Percentiles rank a stretch among this genome's conserved stretches.
Evolutionary conservation across 2,888 invertebrate species (phyloP).

Genomic region (Orthosia gothica): DNA sequence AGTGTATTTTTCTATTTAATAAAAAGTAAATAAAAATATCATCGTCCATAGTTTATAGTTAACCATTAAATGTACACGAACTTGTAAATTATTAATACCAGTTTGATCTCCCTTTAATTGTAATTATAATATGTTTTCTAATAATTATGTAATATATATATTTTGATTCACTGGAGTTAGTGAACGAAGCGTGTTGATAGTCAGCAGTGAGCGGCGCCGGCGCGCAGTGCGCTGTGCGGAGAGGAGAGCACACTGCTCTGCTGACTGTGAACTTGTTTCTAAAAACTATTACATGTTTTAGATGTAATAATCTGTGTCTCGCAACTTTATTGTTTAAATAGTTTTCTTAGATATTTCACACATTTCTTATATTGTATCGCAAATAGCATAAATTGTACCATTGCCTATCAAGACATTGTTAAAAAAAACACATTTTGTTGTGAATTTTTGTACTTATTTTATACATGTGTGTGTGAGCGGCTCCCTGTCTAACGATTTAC

Average conservation of each 20-base stretch:
- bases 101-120: slow-evolving; percentile 58
- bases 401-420: slow-evolving; percentile 18
- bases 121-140: slow-evolving; percentile 36
- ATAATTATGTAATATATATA: slow-evolving; percentile 7
- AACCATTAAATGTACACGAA: slow-evolving; percentile 49
- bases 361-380: slow-evolving; percentile 35
- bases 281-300: slow-evolving; percentile 9
- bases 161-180: slow-evolving; percentile 1
- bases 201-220: slow-evolving; percentile 1
- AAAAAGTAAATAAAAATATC: slow-evolving; percentile 59
- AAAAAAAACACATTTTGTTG: slow-evolving; percentile 11
- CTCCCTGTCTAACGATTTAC: slow-evolving; percentile 24
- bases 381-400: slow-evolving; percentile 20
- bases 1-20: slow-evolving; percentile 81
- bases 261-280: slow-evolving; percentile 15
- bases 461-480: slow-evolving; percentile 29
- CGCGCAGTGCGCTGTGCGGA: too few relatives aligned
- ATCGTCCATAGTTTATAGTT: slow-evolving; percentile 63
- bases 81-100: slow-evolving; percentile 50
- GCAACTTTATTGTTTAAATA: slow-evolving; percentile 31
- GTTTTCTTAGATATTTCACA: slow-evolving; percentile 42
- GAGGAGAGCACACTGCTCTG: not conserved
- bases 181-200: not conserved
- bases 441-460: slow-evolving; percentile 56
- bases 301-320: slow-evolving; percentile 45